Conservation (phyloP, 2,888 invertebrate species). For the Poecilobothrus nobilitatus region DNA sequence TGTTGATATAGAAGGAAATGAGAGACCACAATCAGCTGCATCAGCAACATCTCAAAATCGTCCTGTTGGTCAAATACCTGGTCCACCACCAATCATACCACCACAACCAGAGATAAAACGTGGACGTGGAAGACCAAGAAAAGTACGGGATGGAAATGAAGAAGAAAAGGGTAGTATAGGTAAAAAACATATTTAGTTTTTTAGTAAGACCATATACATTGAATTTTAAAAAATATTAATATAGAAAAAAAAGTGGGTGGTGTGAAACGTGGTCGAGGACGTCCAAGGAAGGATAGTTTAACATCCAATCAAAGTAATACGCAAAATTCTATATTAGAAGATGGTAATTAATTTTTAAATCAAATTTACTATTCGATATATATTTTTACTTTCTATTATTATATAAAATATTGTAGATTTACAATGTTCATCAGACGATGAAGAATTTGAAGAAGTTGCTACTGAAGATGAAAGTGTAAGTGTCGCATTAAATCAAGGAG, state of each 20-base stretch:
- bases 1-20: slow-evolving; percentile 57
- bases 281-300: slow-evolving; percentile 49
- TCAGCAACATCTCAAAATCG: slow-evolving; percentile 27
- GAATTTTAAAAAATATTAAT: not conserved
- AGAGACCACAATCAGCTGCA: slow-evolving; percentile 37
- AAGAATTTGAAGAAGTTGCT: slow-evolving; percentile 56
- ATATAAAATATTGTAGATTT: slow-evolving; percentile 45
- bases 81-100: slow-evolving; percentile 28
- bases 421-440: slow-evolving; percentile 63
- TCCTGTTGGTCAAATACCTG: slow-evolving; percentile 16
- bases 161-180: slow-evolving; percentile 40
- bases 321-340: slow-evolving; percentile 64
- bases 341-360: slow-evolving; percentile 48
- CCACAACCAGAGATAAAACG: slow-evolving; percentile 40
- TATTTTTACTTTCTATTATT: not conserved
- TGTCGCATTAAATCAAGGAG: slow-evolving; percentile 43
- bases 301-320: slow-evolving; percentile 46
- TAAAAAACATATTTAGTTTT: not conserved
- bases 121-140: slow-evolving; percentile 43
- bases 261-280: slow-evolving; percentile 53
- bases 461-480: slow-evolving; percentile 49
- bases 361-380: not conserved
- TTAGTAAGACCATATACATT: not conserved
- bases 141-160: slow-evolving; percentile 40
- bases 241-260: slow-evolving; percentile 31